A percentile compares a stretch with the other conserved stretches of the same genome.
Evolutionary conservation across 2,888 invertebrate species (phyloP).

Genomic region (Eupithecia tripunctaria): DNA sequence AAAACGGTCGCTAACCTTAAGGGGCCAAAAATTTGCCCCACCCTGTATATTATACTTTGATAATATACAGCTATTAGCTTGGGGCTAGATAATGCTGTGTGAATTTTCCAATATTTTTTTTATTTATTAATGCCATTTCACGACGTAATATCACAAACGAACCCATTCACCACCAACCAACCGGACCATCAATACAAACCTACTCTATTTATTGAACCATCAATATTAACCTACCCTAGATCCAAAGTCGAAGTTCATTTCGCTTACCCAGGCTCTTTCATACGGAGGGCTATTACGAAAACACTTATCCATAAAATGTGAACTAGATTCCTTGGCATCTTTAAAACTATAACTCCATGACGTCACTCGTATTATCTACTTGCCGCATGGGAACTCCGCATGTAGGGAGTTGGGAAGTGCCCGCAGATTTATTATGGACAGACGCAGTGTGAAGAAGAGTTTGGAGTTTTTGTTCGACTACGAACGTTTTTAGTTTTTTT

Average conservation of each 20-base stretch:
- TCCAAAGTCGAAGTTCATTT: constrained; percentile 1
- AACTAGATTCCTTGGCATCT: constrained; percentile 20
- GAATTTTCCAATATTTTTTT: too few species aligned
- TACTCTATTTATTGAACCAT: not conserved
- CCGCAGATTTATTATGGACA: constrained; percentile 40
- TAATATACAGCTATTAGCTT: too few species aligned
- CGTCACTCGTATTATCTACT: constrained; percentile 44
- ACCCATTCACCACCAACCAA: too few species aligned
- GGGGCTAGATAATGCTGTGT: too few species aligned
- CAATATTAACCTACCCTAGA: not conserved
- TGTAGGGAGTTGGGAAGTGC: constrained; percentile 38
- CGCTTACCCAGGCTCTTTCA: not conserved
- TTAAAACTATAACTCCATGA: constrained; percentile 39
- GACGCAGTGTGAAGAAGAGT: constrained; percentile 19
- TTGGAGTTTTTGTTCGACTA: not conserved
- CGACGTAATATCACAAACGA: too few species aligned
- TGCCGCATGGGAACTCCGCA: constrained; percentile 35
- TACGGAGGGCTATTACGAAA: constrained; percentile 3
- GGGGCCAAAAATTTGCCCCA: too few species aligned
- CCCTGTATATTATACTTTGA: too few species aligned
- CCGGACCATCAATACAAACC: too few species aligned
- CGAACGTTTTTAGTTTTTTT: too few species aligned
- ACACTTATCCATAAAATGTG: constrained; percentile 8
- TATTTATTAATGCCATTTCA: too few species aligned
- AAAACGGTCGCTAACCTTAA: too few species aligned